Conservation (phyloP, 1,140 invertebrate genomes). For the Brachystomella parvula region DNA sequence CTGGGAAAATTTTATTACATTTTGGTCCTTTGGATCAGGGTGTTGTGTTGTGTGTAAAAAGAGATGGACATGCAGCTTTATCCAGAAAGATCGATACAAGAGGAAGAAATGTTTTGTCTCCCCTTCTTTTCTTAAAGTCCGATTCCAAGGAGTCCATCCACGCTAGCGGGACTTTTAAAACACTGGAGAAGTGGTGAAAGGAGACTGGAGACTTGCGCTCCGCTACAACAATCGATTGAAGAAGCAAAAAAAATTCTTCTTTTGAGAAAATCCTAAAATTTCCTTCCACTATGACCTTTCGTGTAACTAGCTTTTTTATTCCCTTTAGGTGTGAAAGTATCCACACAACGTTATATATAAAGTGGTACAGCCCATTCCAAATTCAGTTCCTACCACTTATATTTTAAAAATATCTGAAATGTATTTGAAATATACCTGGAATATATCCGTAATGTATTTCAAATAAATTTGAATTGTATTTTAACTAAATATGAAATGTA, state of each 20-base stretch:
- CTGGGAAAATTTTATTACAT: neutral
- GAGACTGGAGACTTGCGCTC: too few species aligned
- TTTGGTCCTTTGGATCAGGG: neutral
- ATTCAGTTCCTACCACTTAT: neutral
- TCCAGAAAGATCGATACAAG: neutral
- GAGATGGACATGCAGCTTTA: neutral
- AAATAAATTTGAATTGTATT: too few species aligned
- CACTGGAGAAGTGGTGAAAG: neutral
- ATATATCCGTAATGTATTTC: too few species aligned
- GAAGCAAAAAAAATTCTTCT: neutral
- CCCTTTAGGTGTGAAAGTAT: neutral
- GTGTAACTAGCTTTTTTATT: neutral
- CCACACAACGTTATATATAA: too few species aligned
- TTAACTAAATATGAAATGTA: too few species aligned
- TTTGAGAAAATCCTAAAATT: too few species aligned
- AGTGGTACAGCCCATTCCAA: too few species aligned
- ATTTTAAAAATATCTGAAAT: neutral
- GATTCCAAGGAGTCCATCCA: neutral
- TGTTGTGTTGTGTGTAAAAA: neutral
- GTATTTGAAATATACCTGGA: too few species aligned
- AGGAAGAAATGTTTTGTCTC: slow-evolving; percentile 2
- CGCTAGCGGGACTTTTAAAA: neutral
- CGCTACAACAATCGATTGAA: neutral
- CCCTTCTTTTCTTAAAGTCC: neutral
- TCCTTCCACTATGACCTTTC: neutral